Conservation (phyloP, 2,888 invertebrate species). For the Listrodromus nycthemerus region DNA sequence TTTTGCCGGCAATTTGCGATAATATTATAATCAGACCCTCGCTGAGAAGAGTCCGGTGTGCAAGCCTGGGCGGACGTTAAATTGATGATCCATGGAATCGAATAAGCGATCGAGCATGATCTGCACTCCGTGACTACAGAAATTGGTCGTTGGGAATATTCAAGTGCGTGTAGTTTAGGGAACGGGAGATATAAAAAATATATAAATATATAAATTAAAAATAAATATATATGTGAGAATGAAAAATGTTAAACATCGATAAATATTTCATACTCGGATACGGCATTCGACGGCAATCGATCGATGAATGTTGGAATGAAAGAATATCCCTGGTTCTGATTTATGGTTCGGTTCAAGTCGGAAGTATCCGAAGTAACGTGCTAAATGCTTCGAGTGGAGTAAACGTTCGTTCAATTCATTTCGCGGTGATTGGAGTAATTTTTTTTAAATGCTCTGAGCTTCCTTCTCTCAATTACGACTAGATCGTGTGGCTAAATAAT, state of each 20-base stretch:
- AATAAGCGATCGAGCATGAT: slow-evolving; percentile 34
- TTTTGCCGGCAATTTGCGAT: slow-evolving; percentile 77
- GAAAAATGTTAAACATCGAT: too few species aligned
- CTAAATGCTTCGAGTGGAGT: too few species aligned
- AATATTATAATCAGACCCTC: slow-evolving; percentile 79
- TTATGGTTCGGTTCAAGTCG: neutral
- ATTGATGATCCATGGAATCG: slow-evolving; percentile 77
- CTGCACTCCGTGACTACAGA: slow-evolving; percentile 12
- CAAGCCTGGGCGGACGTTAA: slow-evolving; percentile 69
- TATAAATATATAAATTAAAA: neutral
- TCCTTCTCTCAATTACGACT: neutral
- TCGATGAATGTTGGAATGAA: neutral
- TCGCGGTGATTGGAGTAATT: neutral
- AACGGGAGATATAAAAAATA: neutral
- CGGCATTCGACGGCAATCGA: neutral
- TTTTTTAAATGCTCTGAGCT: neutral
- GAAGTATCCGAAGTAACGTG: neutral
- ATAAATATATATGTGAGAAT: too few species aligned
- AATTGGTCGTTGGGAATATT: slow-evolving; percentile 12
- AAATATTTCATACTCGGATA: neutral
- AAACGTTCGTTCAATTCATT: too few species aligned
- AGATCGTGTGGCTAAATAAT: neutral
- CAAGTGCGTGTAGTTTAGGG: neutral
- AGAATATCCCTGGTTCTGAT: neutral
- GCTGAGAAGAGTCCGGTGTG: slow-evolving; percentile 57